Evolutionary conservation across 2,113 vertebrate genomes (phyloP).

Genomic region (Nerophis lumbriciformis): DNA sequence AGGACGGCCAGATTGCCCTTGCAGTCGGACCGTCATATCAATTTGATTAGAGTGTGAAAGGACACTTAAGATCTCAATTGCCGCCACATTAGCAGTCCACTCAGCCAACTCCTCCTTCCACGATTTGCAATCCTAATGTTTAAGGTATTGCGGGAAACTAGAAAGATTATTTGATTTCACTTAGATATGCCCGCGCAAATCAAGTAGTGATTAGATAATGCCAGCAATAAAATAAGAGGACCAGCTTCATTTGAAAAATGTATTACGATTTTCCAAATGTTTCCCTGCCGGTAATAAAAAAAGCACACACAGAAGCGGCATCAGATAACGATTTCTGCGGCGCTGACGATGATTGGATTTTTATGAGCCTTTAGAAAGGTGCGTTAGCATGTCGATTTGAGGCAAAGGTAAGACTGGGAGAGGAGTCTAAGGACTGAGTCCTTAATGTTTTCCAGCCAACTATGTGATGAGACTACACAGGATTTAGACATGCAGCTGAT

Average conservation of each 20-base stretch:
- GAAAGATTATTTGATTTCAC: constrained; percentile 70
- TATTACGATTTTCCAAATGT: constrained; percentile 29
- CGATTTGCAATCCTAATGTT: constrained; percentile 55
- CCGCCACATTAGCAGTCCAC: constrained; percentile 57
- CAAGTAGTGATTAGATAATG: constrained; percentile 60
- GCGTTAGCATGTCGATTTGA: neutral
- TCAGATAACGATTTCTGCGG: neutral
- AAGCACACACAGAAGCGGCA: neutral
- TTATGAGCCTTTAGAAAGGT: neutral
- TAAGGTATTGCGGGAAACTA: constrained; percentile 46
- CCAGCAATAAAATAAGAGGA: constrained; percentile 48
- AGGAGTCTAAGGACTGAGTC: too few relatives aligned
- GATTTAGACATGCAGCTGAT: too few relatives aligned
- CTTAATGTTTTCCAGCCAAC: too few relatives aligned
- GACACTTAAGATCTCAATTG: constrained; percentile 70
- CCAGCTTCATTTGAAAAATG: constrained; percentile 47
- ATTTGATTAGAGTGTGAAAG: constrained; percentile 71
- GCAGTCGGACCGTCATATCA: constrained; percentile 60
- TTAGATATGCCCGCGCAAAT: constrained; percentile 67
- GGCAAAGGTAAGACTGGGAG: neutral
- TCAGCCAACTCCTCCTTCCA: constrained; percentile 23
- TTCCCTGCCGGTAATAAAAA: neutral
- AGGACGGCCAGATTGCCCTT: constrained; percentile 56
- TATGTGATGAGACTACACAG: too few relatives aligned
- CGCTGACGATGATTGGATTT: neutral